These are phyloP conservation scores for Corella eumyota DNA, from an alignment of 23 tunicate genomes.

Conservation along the genomic window DNA sequence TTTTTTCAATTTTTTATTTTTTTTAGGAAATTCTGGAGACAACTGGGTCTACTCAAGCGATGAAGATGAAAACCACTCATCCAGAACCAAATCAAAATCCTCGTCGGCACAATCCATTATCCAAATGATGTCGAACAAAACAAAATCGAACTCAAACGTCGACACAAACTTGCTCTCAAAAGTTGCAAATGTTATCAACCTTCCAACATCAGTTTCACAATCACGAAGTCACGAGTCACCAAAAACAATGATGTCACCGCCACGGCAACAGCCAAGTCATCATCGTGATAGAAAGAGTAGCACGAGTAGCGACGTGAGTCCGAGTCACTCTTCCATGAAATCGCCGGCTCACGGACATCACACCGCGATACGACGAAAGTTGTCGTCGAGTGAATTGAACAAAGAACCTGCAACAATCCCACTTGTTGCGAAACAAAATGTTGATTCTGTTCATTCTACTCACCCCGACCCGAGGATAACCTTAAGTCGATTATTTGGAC, in stretches of 20 bases:
- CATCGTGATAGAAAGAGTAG: constrained; percentile 4
- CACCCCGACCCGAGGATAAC: constrained; percentile 84
- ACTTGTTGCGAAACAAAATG: constrained; percentile 52
- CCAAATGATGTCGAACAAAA: constrained; percentile 64
- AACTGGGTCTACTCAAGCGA: constrained; percentile 86
- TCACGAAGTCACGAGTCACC: too few species aligned
- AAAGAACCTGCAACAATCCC: constrained; percentile 81
- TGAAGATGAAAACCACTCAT: constrained; percentile 36
- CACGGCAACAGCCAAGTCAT: constrained; percentile 16
- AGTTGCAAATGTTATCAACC: constrained; percentile 70
- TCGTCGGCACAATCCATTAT: constrained; percentile 63
- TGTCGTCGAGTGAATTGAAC: constrained; percentile 60
- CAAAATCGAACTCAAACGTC: constrained; percentile 11
- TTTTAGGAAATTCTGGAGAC: too few species aligned
- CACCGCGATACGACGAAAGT: constrained; percentile 38
- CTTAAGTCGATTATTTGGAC: constrained; percentile 63
- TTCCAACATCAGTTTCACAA: constrained; percentile 11
- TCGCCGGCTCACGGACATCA: neutral
- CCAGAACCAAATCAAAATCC: neutral
- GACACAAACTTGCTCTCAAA: constrained; percentile 66
- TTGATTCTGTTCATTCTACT: constrained; percentile 32
- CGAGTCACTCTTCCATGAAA: constrained; percentile 14
- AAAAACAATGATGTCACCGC: constrained; percentile 44
- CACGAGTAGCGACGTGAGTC: constrained; percentile 17
- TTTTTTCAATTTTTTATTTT: too few species aligned